phyloP scores from a whole-genome alignment of 64 coral and sea anemone species.

The Pocillopora damicornis region DNA sequence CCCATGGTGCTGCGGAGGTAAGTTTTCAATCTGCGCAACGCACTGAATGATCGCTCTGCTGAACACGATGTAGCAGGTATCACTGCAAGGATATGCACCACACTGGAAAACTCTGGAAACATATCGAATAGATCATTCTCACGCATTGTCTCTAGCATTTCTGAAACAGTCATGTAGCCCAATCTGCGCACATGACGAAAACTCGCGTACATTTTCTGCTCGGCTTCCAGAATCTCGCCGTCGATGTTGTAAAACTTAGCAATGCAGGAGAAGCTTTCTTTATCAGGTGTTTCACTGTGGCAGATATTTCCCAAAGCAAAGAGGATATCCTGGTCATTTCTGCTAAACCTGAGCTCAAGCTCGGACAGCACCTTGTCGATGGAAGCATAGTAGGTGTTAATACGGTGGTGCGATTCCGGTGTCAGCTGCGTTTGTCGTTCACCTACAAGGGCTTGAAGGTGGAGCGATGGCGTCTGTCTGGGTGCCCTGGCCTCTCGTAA shows the following conservation, averaged over 20 bases:
- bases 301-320: not conserved
- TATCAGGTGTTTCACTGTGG: not conserved
- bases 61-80: conserved; percentile 18
- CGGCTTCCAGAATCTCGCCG: not conserved
- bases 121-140: conserved; percentile 25
- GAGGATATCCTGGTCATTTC: too few species aligned
- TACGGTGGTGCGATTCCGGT: not conserved
- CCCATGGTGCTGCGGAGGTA: conserved; percentile 27
- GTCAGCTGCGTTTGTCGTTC: not conserved
- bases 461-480: too few species aligned
- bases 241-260: not conserved
- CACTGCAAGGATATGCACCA: conserved; percentile 26
- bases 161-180: conserved; percentile 28
- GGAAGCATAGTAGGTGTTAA: too few species aligned
- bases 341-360: not conserved
- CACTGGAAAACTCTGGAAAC: conserved; percentile 10
- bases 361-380: conserved; percentile 10
- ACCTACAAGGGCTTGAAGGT: too few species aligned
- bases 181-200: not conserved
- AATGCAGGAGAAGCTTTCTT: not conserved
- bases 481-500: not conserved
- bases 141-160: conserved; percentile 17
- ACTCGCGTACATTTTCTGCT: not conserved
- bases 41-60: conserved; percentile 24
- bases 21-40: conserved; percentile 23